Percentiles rank a stretch among this genome's conserved stretches.
Evolutionary conservation across 2,113 vertebrate genomes (phyloP).

Genomic region (Lota lota): DNA sequence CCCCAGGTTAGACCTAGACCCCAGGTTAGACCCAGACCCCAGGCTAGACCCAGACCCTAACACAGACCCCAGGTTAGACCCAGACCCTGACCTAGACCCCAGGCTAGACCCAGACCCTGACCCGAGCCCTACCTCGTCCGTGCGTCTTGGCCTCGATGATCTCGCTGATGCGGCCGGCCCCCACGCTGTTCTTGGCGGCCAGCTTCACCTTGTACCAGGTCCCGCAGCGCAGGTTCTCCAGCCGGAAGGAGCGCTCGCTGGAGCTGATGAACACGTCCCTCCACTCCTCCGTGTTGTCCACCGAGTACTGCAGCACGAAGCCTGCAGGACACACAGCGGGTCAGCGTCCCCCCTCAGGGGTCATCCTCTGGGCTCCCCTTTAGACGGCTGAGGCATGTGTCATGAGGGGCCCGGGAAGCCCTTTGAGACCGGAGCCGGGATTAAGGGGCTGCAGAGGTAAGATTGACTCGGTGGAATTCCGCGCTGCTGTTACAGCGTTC

Average conservation of each 20-base stretch:
- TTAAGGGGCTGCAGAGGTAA: no score
- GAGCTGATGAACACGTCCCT: constrained; percentile 96
- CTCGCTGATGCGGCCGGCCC: constrained; percentile 95
- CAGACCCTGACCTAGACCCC: no score
- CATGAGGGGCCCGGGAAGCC: no score
- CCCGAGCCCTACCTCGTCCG: constrained; percentile 80
- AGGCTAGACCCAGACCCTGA: no score
- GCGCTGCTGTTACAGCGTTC: constrained; percentile 16
- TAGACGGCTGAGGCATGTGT: no score
- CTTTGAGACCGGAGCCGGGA: no score
- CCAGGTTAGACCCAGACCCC: background rate
- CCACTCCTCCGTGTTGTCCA: constrained; percentile 99
- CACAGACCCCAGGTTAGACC: no score
- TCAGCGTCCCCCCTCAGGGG: background rate
- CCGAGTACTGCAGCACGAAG: constrained; percentile 97
- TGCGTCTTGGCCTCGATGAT: constrained; percentile 99
- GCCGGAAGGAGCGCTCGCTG: constrained; percentile 89
- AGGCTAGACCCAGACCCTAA: no score
- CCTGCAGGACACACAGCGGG: constrained; percentile 68
- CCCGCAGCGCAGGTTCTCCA: constrained; percentile 95
- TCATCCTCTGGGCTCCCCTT: background rate
- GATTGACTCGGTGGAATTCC: background rate
- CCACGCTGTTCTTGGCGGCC: constrained; percentile 97
- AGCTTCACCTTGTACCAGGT: constrained; percentile 99
- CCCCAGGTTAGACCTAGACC: no score